phyloP scores from a whole-genome alignment of 2,888 invertebrate species.

The Thumatha senex region DNA sequence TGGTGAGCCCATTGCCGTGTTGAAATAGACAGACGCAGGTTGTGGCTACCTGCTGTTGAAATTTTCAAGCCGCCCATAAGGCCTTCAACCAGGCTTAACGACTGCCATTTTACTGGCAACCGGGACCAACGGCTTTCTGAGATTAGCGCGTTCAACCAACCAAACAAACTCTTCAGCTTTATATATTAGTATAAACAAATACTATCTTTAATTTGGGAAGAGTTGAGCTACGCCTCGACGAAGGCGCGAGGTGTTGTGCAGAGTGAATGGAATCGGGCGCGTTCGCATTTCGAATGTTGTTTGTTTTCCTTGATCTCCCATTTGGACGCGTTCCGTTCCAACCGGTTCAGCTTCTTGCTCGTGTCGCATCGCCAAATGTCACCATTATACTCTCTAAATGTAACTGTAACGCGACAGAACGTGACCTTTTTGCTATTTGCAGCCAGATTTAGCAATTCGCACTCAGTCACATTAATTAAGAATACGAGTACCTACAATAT shows the following conservation, averaged over 20 bases:
- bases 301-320: slow-evolving; percentile 70
- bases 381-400: slow-evolving; percentile 56
- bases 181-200: too few relatives aligned
- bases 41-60: too few relatives aligned
- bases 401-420: slow-evolving; percentile 67
- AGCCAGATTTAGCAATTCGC: slow-evolving; percentile 68
- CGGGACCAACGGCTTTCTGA: too few relatives aligned
- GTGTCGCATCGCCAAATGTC: slow-evolving; percentile 67
- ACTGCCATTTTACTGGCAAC: too few relatives aligned
- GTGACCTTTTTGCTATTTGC: slow-evolving; percentile 64
- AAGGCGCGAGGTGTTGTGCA: slow-evolving; percentile 52
- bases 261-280: slow-evolving; percentile 60
- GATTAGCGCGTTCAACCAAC: too few relatives aligned
- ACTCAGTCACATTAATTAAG: slow-evolving; percentile 68
- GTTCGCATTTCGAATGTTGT: slow-evolving; percentile 61
- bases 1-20: too few relatives aligned
- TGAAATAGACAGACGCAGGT: too few relatives aligned
- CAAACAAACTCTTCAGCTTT: too few relatives aligned
- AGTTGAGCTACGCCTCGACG: slow-evolving; percentile 2
- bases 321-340: slow-evolving; percentile 63
- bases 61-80: too few relatives aligned
- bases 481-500: slow-evolving; percentile 63
- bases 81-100: too few relatives aligned
- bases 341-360: slow-evolving; percentile 70
- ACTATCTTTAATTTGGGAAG: too few relatives aligned